Evolutionary conservation across 2,113 vertebrate genomes (phyloP).

Genomic region (Gallinago undulata): DNA sequence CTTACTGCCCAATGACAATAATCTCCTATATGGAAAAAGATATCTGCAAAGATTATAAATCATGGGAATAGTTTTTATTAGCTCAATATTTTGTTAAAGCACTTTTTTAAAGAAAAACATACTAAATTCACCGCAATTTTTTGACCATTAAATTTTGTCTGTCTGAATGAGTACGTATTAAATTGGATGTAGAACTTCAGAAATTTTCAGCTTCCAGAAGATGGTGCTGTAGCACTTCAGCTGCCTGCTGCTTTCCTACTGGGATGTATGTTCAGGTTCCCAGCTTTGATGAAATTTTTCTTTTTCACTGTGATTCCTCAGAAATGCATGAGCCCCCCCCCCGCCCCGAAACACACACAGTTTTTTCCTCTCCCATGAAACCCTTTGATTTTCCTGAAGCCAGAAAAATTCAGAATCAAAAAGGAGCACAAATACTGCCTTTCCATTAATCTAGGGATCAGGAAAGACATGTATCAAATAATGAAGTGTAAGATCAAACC

Average conservation of each 20-base stretch:
- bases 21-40: background rate
- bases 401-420: background rate
- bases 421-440: background rate
- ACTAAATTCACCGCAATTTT: background rate
- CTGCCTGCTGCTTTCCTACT: background rate
- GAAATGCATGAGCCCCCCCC: background rate
- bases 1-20: background rate
- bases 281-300: background rate
- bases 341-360: fast-evolving
- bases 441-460: background rate
- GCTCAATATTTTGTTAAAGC: background rate
- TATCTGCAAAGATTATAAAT: background rate
- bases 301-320: background rate
- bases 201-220: conserved; percentile 40
- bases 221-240: conserved; percentile 58
- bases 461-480: background rate
- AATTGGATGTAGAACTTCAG: background rate
- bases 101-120: background rate
- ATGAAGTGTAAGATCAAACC: background rate
- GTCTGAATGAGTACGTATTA: background rate
- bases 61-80: background rate
- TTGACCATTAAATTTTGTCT: background rate
- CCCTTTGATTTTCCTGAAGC: background rate
- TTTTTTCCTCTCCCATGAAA: background rate
- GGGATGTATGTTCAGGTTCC: background rate